Base-by-base conservation (phyloP, 2,888 invertebrate species). In the Rotaria macrura region DNA sequence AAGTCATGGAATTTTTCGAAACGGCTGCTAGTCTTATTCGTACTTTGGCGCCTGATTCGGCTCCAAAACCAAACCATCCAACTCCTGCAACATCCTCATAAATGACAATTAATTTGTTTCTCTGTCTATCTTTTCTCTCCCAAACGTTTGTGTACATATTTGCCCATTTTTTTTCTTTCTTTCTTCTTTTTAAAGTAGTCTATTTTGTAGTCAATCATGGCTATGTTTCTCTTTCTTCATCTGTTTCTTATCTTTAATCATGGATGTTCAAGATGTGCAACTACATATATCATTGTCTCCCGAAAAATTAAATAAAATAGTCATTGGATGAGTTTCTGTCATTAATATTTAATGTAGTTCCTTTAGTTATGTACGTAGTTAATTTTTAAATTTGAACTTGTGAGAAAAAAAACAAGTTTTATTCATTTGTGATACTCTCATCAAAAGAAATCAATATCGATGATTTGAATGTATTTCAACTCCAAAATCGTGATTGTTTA, bases 1-100 rank as follows among this genome's bases (percentile, higher is more conserved):
- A 97, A 91, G 98, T 98, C 2, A 96, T 99, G 95, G 98, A 99
- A 92, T 99, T 99, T 92, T 99, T 99, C 90, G 99, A 99, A 92
- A 99, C 99, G 97, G 99, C 99, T 91, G 97, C 99, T 38, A 95
- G 96, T 5, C 93, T 99, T 83, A 99, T 99, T 89, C 97, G 97
- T 87, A 97, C 99, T 89, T 92, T 99, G 87, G 99, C 99, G 25
- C 74, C 74, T 23, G 74, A 74, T 43, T 40, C 74, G 25, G 40
- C 43, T 23, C 40, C 74, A 74, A 74, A 74, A 74, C 23, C 65
- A 29, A 65, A 14, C 17, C 34, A 14, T 2, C 5, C 65, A 65
- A 17, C 25, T 10, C 34, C 65, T 17, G 9, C 65, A 34, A 34
- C 29, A 2, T 29, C 65, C 34, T 65, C 55, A 25, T 65, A 17